Evolutionary conservation across 2,113 vertebrate species (phyloP).

Genomic region (Brienomyrus brachyistius): DNA sequence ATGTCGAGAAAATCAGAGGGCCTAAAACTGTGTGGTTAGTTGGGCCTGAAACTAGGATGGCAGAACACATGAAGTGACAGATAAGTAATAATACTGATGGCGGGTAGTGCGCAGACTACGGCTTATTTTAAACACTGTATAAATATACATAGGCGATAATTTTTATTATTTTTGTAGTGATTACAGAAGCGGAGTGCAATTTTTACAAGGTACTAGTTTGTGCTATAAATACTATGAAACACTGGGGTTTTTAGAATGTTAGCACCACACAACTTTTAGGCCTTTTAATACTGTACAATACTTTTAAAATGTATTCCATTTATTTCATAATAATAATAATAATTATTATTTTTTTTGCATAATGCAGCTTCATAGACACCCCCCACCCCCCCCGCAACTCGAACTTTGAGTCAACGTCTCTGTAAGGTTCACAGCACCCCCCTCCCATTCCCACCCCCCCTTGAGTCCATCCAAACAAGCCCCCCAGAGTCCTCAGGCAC

Average conservation of each 20-base stretch:
- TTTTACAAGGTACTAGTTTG: constrained; percentile 87
- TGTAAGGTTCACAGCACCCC: constrained; percentile 71
- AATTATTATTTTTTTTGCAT: constrained; percentile 72
- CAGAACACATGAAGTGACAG: constrained; percentile 73
- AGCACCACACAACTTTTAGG: constrained; percentile 95
- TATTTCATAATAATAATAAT: constrained; percentile 35
- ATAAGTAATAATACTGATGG: constrained; percentile 81
- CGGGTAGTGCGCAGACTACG: constrained; percentile 74
- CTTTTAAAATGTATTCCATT: constrained; percentile 55
- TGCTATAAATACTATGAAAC: constrained; percentile 92
- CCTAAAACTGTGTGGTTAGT: constrained; percentile 89
- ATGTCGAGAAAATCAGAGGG: constrained; percentile 73
- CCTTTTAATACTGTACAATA: constrained; percentile 87
- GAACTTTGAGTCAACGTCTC: constrained; percentile 69
- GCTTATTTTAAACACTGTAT: constrained; percentile 62
- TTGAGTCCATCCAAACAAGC: too few species aligned
- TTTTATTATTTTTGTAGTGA: constrained; percentile 83
- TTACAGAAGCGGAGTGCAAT: constrained; percentile 90
- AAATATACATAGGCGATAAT: constrained; percentile 91
- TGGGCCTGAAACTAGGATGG: constrained; percentile 65
- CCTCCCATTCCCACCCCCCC: too few species aligned
- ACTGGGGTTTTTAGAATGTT: constrained; percentile 83
- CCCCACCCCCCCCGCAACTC: constrained; percentile 44
- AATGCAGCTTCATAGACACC: constrained; percentile 77
- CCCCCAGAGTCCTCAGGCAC: constrained; percentile 71